These are phyloP conservation scores for Beroe ovata DNA, from an alignment of 37 sponge, comb jelly and placozoan species.

Conservation along the genomic window DNA sequence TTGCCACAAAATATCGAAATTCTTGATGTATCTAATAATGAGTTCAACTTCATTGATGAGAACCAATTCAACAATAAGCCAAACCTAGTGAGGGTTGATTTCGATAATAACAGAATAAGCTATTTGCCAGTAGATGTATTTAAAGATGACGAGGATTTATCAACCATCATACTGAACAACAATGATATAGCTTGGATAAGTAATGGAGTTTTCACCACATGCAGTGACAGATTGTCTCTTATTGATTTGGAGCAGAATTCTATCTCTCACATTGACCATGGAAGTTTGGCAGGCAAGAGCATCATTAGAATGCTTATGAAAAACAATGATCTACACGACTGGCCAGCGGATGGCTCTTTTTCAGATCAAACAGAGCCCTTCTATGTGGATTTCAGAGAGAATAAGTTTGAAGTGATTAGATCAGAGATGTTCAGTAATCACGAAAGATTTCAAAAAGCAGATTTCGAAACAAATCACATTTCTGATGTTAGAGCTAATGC, in stretches of 20 bases:
- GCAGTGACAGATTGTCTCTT: background rate
- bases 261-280: background rate
- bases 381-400: slow-evolving; percentile 11
- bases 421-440: slow-evolving; percentile 17
- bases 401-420: slow-evolving; percentile 56
- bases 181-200: slow-evolving; percentile 32
- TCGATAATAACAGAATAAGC: slow-evolving; percentile 36
- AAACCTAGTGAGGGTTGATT: background rate
- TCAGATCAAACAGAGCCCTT: slow-evolving; percentile 3
- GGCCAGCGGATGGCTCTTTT: slow-evolving; percentile 39
- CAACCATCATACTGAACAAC: background rate
- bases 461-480: slow-evolving; percentile 25
- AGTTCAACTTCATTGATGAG: slow-evolving; percentile 26
- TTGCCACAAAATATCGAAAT: background rate
- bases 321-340: slow-evolving; percentile 55
- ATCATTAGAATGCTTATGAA: background rate
- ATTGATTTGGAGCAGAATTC: slow-evolving; percentile 31
- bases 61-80: slow-evolving; percentile 60
- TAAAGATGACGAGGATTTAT: background rate
- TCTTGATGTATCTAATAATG: slow-evolving; percentile 3
- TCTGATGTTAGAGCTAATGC: slow-evolving; percentile 30
- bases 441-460: background rate
- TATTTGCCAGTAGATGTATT: slow-evolving; percentile 25
- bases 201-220: background rate
- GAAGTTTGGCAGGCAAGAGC: background rate